Evolutionary conservation across 2,888 invertebrate genomes (phyloP), one percentile per base, ranked within the genome.

Genomic region (Mactromeris polynyma): DNA sequence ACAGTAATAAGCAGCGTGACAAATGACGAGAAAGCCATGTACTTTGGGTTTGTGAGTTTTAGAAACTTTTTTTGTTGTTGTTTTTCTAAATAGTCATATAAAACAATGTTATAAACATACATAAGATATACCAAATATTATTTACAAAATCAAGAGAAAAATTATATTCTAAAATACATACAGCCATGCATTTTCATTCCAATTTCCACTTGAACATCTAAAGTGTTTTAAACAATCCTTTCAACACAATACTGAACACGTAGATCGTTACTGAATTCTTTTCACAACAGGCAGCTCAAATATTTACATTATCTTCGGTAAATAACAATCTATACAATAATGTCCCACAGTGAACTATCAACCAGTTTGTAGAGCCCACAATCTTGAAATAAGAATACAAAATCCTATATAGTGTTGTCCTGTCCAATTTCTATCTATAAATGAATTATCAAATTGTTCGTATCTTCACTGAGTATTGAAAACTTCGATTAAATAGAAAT

Each of bases 291-390:
- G 58, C n/a, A 73, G 14, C 26, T 73, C 73, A 33, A 73, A 73
- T 73, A 73, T 73, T 73, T 73, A 73, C 73, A 73, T 73, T 73
- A 33, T 73, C 73, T 73, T 36, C 31, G 19, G 73, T 33, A 73
- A 73, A 73, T 73, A 73, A 73, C 31, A 73, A 73, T 36, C 73
- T 33, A 73, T 73, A 73, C 19, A 33, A 73, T 26, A 11, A 31
- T 11, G 11, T 9, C 19, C 33, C 9, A n/a, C 6, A 14, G 31
- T 33, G 73, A 73, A 36, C 73, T 73, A 33, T 17, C 26, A 36
- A 11, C 2, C 1, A 11, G 2, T 73, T 73, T 73, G 26, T 26
- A 36, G 36, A 36, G 11, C 26, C 19, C 19, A 19, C 19, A 33
- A 73, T 73, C 73, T 26, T 36, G 17, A 17, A 36, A 73, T 33